These are phyloP conservation scores for Melanophora roralis DNA, from an alignment of 2,888 invertebrate species.

Conservation along the genomic window DNA sequence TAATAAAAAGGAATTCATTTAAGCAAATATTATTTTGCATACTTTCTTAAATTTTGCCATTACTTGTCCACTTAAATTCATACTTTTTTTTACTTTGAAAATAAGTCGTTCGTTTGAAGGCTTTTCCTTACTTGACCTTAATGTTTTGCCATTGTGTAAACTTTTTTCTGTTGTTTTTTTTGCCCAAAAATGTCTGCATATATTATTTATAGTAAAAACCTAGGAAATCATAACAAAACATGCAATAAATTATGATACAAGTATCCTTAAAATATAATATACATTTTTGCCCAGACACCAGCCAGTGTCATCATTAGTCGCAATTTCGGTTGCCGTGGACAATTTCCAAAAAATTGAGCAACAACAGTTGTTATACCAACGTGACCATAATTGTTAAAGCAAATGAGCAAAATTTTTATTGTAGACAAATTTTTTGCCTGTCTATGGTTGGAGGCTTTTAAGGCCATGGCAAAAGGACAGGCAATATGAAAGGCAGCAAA, in stretches of 20 bases:
- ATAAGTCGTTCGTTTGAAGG: too few species aligned
- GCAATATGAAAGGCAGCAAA: not conserved
- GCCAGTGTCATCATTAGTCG: constrained; percentile 15
- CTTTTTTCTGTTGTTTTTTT: not conserved
- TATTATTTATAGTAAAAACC: not conserved
- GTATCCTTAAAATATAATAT: constrained; percentile 47
- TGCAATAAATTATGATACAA: constrained; percentile 49
- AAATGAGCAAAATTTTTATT: constrained; percentile 30
- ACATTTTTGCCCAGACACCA: constrained; percentile 29
- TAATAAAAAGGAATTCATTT: not conserved
- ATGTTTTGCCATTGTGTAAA: not conserved
- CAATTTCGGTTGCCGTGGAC: constrained; percentile 18
- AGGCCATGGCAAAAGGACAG: not conserved
- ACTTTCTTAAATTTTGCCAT: not conserved
- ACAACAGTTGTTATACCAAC: constrained; percentile 39
- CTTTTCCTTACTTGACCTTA: constrained; percentile 48
- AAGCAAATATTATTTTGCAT: not conserved
- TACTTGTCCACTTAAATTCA: too few species aligned
- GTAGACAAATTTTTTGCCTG: constrained; percentile 4
- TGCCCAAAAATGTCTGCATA: not conserved
- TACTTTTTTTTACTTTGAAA: too few species aligned
- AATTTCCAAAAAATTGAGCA: constrained; percentile 20
- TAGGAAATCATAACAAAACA: constrained; percentile 25
- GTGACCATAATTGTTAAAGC: constrained; percentile 53
- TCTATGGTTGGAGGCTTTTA: not conserved